phyloP scores from a whole-genome alignment of 2,113 vertebrate genomes.

The Varanus salvator region DNA sequence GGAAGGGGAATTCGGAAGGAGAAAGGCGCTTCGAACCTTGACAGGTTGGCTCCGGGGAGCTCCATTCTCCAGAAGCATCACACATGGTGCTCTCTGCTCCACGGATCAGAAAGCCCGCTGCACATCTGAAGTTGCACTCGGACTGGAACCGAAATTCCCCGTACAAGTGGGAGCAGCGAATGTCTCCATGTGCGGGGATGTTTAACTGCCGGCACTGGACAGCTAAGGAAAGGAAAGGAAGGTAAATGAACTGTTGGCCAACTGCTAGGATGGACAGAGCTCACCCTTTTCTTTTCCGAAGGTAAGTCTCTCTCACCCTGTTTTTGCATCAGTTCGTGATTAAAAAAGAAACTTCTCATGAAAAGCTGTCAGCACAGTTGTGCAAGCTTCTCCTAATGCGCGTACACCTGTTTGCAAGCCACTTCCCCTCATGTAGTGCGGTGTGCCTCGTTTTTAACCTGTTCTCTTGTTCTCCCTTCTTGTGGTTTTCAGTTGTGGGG shows the following conservation, averaged over 20 bases:
- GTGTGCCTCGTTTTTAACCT: too few species aligned
- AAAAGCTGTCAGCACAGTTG: neutral
- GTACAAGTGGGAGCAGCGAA: constrained; percentile 47
- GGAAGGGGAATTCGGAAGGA: neutral
- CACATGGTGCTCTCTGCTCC: constrained; percentile 59
- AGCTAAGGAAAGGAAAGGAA: constrained; percentile 5
- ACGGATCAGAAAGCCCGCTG: constrained; percentile 64
- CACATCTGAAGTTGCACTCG: constrained; percentile 66
- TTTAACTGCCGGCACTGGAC: constrained; percentile 12
- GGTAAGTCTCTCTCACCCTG: neutral
- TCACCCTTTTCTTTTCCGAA: neutral
- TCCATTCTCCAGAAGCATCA: constrained; percentile 75
- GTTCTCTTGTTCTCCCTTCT: too few species aligned
- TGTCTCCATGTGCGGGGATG: constrained; percentile 49
- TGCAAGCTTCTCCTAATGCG: too few species aligned
- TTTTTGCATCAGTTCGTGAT: neutral
- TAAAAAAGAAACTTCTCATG: too few species aligned
- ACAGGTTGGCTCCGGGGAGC: constrained; percentile 70
- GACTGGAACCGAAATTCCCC: constrained; percentile 55
- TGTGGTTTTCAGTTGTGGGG: too few species aligned
- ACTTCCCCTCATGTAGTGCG: neutral
- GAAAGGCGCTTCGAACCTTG: constrained; percentile 62
- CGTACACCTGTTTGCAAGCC: neutral
- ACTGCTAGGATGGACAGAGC: neutral
- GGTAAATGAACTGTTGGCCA: neutral